Percentiles rank a stretch among this genome's conserved stretches.
Conservation (phyloP, 1,140 invertebrate genomes). For the Scylla paramamosain region DNA sequence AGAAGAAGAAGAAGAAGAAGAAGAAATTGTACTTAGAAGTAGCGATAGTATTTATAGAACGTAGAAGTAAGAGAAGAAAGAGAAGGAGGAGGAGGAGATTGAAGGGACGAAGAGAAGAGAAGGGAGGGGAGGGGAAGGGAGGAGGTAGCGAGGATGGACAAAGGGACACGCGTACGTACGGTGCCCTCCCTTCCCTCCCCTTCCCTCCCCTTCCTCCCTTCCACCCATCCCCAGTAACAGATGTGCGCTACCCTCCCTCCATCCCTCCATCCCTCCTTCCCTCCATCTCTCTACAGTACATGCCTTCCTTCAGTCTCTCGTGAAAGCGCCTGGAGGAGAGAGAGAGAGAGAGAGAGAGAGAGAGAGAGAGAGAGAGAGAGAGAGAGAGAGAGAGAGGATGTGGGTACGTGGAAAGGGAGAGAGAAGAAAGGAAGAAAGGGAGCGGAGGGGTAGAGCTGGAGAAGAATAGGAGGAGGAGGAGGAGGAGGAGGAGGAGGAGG, state of each 20-base stretch:
- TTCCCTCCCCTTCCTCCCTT: background rate
- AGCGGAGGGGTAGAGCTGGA: too few species aligned
- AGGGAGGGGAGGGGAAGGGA: background rate
- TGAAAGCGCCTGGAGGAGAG: too few species aligned
- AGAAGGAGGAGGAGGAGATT: background rate
- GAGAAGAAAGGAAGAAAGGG: too few species aligned
- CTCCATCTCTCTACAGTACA: background rate
- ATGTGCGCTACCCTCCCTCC: background rate
- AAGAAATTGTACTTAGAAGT: background rate
- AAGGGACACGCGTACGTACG: constrained; percentile 29
- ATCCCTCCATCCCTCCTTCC: background rate
- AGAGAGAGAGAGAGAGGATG: too few species aligned
- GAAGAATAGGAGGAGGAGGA: too few species aligned
- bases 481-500: too few species aligned
- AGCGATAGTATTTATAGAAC: too few species aligned
- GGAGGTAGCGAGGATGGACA: background rate
- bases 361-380: too few species aligned
- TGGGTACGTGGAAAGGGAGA: too few species aligned
- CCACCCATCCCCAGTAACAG: background rate
- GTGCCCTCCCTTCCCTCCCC: background rate
- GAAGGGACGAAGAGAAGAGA: background rate
- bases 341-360: too few species aligned
- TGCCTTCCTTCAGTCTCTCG: background rate
- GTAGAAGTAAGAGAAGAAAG: background rate
- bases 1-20: background rate